phyloP scores from a whole-genome alignment of 2,888 invertebrate genomes.

The Lamproptera curius region DNA sequence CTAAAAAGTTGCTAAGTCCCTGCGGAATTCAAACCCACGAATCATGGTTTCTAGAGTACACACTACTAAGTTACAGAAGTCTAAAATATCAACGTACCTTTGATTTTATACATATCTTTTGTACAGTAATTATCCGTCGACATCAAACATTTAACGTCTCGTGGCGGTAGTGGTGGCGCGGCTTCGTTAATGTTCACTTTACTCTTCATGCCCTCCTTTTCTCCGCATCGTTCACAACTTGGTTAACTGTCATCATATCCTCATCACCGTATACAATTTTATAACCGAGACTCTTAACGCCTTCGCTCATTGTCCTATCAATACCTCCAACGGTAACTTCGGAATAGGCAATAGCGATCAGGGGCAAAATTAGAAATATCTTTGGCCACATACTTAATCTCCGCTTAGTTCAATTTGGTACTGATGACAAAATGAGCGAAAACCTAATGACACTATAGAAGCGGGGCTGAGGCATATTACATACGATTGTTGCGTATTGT shows the following conservation, averaged over 20 bases:
- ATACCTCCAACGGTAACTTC: constrained; percentile 41
- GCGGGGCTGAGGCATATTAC: constrained; percentile 37
- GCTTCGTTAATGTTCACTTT: constrained; percentile 39
- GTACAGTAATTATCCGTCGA: constrained; percentile 61
- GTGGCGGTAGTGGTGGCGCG: constrained; percentile 44
- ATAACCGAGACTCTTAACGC: constrained; percentile 46
- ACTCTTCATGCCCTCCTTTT: constrained; percentile 39
- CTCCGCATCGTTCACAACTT: constrained; percentile 49
- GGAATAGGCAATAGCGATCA: constrained; percentile 28
- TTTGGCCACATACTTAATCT: constrained; percentile 39
- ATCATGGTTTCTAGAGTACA: too few relatives aligned
- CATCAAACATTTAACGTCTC: constrained; percentile 68
- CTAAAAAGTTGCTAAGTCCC: too few relatives aligned
- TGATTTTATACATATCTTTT: constrained; percentile 53
- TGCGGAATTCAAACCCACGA: too few relatives aligned
- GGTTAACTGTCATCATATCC: constrained; percentile 50
- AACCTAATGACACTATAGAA: constrained; percentile 21
- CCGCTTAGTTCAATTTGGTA: constrained; percentile 2
- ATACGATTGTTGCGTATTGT: constrained; percentile 13
- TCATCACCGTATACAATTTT: constrained; percentile 58
- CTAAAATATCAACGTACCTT: too few relatives aligned
- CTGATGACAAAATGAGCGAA: constrained; percentile 16
- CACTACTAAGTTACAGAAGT: too few relatives aligned
- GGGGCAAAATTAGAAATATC: constrained; percentile 25
- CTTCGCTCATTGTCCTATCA: constrained; percentile 42